Evolutionary conservation across 2,888 invertebrate species (phyloP).

Genomic region (Acleris laterana): DNA sequence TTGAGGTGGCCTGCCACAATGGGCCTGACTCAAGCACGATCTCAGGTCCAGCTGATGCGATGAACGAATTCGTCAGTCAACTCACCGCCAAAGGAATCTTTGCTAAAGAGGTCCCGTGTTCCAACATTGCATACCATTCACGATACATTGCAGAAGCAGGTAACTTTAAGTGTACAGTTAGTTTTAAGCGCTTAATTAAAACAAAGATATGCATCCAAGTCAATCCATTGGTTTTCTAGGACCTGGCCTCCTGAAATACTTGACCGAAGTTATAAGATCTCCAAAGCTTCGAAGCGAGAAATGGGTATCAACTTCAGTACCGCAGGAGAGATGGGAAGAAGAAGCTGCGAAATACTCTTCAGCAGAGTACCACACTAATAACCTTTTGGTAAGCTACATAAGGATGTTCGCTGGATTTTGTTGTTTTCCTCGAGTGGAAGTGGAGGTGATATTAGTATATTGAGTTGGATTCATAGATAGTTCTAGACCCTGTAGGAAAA

Average conservation of each 20-base stretch:
- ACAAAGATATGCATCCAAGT: no score
- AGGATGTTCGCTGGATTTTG: constrained; percentile 9
- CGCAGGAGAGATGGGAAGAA: constrained; percentile 84
- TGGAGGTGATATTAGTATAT: no score
- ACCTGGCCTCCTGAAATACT: constrained; percentile 78
- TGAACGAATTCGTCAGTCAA: constrained; percentile 76
- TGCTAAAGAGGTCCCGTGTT: constrained; percentile 72
- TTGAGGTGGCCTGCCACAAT: constrained; percentile 90
- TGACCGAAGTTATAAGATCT: constrained; percentile 85
- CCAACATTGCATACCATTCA: constrained; percentile 93
- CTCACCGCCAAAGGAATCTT: constrained; percentile 50
- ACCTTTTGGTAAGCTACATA: constrained; percentile 82
- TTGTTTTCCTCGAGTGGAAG: background rate
- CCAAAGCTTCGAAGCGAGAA: constrained; percentile 87
- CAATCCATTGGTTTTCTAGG: constrained; percentile 45
- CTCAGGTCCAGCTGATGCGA: constrained; percentile 86
- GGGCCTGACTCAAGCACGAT: constrained; percentile 89
- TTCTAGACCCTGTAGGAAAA: background rate
- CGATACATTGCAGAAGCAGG: constrained; percentile 87
- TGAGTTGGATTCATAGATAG: no score
- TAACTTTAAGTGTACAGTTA: constrained; percentile 9
- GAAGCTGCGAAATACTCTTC: constrained; percentile 82
- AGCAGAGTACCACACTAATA: constrained; percentile 93
- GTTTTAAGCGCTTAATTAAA: no score
- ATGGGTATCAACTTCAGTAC: constrained; percentile 94